These are phyloP conservation scores for Clarias laeviceps DNA, from an alignment of 2,797 vertebrate species.

Conservation along the genomic window DNA sequence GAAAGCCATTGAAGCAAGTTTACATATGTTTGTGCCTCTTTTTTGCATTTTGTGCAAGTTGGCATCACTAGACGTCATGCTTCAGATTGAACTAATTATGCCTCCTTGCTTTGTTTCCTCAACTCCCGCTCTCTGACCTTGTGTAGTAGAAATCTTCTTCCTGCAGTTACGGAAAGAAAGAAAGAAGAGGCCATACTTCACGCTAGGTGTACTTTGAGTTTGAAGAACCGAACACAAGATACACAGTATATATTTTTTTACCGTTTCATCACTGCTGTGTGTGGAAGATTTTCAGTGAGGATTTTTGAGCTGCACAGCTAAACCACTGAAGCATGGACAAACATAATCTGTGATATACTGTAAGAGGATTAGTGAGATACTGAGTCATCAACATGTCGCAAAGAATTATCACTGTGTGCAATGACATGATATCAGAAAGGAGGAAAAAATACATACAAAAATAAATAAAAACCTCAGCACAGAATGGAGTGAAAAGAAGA, in stretches of 20 bases:
- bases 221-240: conserved; percentile 6
- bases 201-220: background rate
- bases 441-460: background rate
- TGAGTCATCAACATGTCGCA: conserved; percentile 28
- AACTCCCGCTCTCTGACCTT: background rate
- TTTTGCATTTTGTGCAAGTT: no score
- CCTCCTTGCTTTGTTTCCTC: background rate
- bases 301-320: conserved; percentile 15
- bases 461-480: background rate
- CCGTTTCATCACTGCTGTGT: conserved; percentile 25
- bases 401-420: conserved; percentile 33
- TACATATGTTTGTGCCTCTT: no score
- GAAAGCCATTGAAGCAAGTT: no score
- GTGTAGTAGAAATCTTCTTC: background rate
- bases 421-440: conserved; percentile 5
- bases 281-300: background rate
- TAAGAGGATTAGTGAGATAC: conserved; percentile 35
- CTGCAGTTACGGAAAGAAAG: background rate
- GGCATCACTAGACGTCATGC: background rate
- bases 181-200: no score
- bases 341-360: conserved; percentile 26
- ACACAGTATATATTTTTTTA: background rate
- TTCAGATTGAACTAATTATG: background rate
- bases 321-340: conserved; percentile 28
- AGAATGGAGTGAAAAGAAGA: background rate